Evolutionary conservation across 2,113 vertebrate species (phyloP).

Genomic region (Hippocampus zosterae): DNA sequence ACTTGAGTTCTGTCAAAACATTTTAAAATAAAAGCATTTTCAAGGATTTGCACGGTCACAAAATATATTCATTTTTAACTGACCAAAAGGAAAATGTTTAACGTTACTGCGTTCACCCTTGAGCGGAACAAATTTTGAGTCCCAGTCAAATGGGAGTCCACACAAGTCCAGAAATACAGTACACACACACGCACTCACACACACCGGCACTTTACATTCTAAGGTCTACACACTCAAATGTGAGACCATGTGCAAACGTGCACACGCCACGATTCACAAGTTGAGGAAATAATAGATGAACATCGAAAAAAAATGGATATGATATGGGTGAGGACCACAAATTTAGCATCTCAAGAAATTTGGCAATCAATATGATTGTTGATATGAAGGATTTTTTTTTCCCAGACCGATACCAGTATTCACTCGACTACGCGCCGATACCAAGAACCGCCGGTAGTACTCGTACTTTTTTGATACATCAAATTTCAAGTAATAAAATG

Average conservation of each 20-base stretch:
- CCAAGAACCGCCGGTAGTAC: too few species aligned
- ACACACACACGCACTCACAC: too few species aligned
- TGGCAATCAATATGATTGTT: too few species aligned
- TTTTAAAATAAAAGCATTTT: not conserved
- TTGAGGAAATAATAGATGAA: not conserved
- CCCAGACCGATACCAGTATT: too few species aligned
- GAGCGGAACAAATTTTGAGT: not conserved
- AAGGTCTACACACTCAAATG: not conserved
- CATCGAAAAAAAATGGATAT: not conserved
- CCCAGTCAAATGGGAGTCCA: not conserved
- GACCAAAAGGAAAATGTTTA: not conserved
- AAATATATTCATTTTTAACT: not conserved
- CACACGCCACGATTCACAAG: not conserved
- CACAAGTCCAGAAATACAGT: not conserved
- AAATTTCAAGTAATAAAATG: too few species aligned
- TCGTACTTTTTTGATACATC: too few species aligned
- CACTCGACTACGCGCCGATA: too few species aligned
- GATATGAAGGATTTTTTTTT: too few species aligned
- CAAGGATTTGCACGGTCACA: not conserved
- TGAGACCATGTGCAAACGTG: not conserved
- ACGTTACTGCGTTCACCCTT: not conserved
- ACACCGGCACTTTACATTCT: not conserved
- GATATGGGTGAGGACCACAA: not conserved
- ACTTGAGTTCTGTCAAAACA: not conserved
- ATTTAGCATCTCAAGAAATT: not conserved